These are phyloP conservation scores for Prolemur simus DNA, from an alignment of 2,113 vertebrate genomes.

Conservation along the genomic window DNA sequence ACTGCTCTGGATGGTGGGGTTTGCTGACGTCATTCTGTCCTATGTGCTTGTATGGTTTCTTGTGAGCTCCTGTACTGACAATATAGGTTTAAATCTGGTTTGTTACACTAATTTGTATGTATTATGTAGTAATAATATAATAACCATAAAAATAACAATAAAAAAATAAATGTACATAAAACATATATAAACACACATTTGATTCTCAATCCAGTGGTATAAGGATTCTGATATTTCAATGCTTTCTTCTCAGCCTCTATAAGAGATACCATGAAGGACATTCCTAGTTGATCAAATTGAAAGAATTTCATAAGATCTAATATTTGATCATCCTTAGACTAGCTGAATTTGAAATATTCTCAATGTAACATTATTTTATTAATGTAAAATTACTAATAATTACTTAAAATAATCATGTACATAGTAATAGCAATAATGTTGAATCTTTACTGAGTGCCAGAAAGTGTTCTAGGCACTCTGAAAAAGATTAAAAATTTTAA, in stretches of 20 bases:
- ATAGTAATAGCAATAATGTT: neutral
- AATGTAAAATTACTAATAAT: neutral
- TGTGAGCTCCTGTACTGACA: neutral
- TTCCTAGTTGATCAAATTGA: neutral
- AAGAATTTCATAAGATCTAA: neutral
- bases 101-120: neutral
- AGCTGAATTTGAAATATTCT: constrained; percentile 10
- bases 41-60: neutral
- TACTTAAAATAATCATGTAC: neutral
- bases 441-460: neutral
- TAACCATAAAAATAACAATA: neutral
- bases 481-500: neutral
- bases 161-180: neutral
- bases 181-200: neutral
- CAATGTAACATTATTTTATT: neutral
- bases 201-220: neutral
- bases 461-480: neutral
- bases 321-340: neutral
- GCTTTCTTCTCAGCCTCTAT: neutral
- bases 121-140: neutral
- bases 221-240: neutral
- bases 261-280: neutral
- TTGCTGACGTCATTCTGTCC: neutral
- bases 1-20: neutral
- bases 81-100: neutral